Base-by-base conservation (phyloP, 2,797 vertebrate genomes). In the Sebastiscus tertius region DNA sequence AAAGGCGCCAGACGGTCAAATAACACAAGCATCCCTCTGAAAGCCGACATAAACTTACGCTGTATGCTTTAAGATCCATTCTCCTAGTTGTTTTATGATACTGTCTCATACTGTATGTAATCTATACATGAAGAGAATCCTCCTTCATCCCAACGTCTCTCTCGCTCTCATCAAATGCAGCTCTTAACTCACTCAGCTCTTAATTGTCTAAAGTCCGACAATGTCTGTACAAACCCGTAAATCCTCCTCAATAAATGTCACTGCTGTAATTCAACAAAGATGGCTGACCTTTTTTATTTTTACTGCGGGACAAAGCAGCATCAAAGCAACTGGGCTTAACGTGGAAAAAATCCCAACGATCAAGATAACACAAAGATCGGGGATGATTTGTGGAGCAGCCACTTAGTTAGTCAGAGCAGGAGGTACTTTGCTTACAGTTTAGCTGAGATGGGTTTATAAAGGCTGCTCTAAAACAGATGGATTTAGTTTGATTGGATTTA, bases 191-290 rank as follows among this genome's bases (percentile, higher is more conserved):
- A 36, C 31, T 46, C 14, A 54, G 55, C 60, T 67, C 31, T 52
- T 33, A 31, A 60, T 46, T 39, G 59, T 74, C 70, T 75, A 36
- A 56, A 62, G 61, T 39, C 71, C 36, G 72, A 72, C 24, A 70
- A 20, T 27, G 39, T 9, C 63, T 2, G 31, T 24, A 65, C 16
- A 77, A 75, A 65, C 22, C 34, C 34, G 67, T 87, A 26, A 88
- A 88, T 83, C 67, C 20, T 76, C n/a, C 54, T 22, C 42, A 46
- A 75, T 84, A 72, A 69, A 84, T 75, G 54, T 79, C 55, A 34
- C 6, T 9, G 14, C 16, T 22, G 24, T 61, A 79, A 83, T 74
- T 75, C 65, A 67, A 58, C 0, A 70, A 75, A 87, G 73, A 77
- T 54, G 80, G 71, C 33, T 29, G 61, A 74, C 27, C 68, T 71